Conservation (phyloP, 2,888 invertebrate genomes). For the Apotomis capreana region DNA sequence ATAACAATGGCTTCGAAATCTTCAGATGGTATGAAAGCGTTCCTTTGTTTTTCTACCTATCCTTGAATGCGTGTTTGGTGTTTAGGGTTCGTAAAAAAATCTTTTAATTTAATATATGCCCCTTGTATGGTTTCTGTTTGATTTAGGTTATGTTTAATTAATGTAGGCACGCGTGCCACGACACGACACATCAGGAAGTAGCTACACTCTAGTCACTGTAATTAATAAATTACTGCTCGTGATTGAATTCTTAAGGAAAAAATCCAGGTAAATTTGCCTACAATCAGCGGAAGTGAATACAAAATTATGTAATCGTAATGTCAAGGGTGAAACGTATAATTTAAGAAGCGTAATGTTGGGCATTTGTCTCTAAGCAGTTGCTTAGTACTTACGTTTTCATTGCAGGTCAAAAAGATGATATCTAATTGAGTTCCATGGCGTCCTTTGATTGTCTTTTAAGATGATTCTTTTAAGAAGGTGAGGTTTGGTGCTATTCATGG, state of each 20-base stretch:
- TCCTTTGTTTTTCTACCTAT: not conserved
- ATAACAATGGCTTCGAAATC: slow-evolving; percentile 37
- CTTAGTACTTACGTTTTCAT: not conserved
- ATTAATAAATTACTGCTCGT: slow-evolving; percentile 32
- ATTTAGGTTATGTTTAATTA: not conserved
- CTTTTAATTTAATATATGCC: no score
- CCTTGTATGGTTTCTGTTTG: not conserved
- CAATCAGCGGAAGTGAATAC: slow-evolving; percentile 36
- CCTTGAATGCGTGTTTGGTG: not conserved
- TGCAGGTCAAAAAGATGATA: slow-evolving; percentile 4
- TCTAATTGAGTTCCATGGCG: not conserved
- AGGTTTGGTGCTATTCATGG: no score
- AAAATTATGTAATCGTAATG: slow-evolving; percentile 26
- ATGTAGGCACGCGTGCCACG: not conserved
- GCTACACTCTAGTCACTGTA: slow-evolving; percentile 24
- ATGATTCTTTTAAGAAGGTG: no score
- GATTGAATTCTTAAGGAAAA: slow-evolving; percentile 19
- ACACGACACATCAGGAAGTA: slow-evolving; percentile 24
- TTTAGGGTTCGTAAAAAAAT: not conserved
- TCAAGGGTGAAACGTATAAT: slow-evolving; percentile 8
- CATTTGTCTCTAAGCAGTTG: not conserved
- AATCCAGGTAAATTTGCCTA: slow-evolving; percentile 28
- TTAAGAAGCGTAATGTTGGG: not conserved
- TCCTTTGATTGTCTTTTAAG: no score
- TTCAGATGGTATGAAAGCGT: slow-evolving; percentile 17